Percentiles rank a stretch among this genome's conserved stretches.
Evolutionary conservation across 2,888 invertebrate genomes (phyloP).

Genomic region (Chrysopilus asiliformis): DNA sequence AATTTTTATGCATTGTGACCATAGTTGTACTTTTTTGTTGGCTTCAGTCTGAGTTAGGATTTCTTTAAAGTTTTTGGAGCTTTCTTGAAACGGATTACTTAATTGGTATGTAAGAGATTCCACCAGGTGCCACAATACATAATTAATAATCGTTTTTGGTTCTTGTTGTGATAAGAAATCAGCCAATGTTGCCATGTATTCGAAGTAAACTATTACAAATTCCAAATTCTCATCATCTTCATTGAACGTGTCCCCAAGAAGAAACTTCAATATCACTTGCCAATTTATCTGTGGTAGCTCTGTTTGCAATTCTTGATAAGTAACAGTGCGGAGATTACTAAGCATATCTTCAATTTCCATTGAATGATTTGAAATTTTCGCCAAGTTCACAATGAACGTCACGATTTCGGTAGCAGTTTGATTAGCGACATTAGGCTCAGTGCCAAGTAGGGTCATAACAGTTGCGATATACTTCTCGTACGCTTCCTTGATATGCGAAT

Average conservation of each 20-base stretch:
- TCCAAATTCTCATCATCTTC: too few species aligned
- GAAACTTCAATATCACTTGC: slow-evolving; percentile 48
- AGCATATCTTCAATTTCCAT: too few species aligned
- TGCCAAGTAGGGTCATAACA: background rate
- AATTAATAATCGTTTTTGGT: slow-evolving; percentile 50
- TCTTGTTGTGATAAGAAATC: slow-evolving; percentile 43
- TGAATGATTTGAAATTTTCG: too few species aligned
- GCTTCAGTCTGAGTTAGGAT: too few species aligned
- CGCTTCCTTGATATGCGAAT: background rate
- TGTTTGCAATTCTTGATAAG: slow-evolving; percentile 48
- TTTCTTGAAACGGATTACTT: slow-evolving; percentile 63
- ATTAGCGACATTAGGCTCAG: too few species aligned
- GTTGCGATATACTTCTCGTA: background rate
- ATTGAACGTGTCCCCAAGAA: too few species aligned
- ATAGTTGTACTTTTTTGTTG: slow-evolving; percentile 60
- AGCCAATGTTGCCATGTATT: slow-evolving; percentile 49
- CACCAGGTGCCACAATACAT: slow-evolving; percentile 63
- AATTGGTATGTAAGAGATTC: slow-evolving; percentile 64
- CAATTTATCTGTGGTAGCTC: slow-evolving; percentile 56
- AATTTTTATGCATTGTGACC: slow-evolving; percentile 75
- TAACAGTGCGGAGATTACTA: too few species aligned
- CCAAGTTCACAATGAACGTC: too few species aligned
- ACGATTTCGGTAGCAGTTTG: too few species aligned
- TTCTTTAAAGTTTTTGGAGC: too few species aligned
- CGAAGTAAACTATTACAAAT: slow-evolving; percentile 50